These are phyloP conservation scores for Chitala chitala DNA, from an alignment of 2,113 vertebrate genomes.

Conservation along the genomic window DNA sequence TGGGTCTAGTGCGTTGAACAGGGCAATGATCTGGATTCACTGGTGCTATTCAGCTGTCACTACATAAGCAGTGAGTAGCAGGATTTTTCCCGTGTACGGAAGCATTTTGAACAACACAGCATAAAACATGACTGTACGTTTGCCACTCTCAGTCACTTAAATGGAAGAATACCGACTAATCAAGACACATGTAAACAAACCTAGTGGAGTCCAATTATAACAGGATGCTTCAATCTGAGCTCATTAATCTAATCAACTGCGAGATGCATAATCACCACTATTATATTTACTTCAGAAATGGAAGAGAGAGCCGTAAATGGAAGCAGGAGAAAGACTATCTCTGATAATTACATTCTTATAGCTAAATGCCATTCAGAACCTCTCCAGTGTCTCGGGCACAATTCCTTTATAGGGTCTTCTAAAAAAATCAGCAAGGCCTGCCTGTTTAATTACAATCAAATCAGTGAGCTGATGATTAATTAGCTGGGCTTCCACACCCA, in stretches of 20 bases:
- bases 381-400: background rate
- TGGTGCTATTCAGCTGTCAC: no score
- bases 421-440: background rate
- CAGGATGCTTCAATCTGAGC: background rate
- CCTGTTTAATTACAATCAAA: background rate
- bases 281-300: background rate
- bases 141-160: no score
- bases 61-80: no score
- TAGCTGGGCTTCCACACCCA: background rate
- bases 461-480: background rate
- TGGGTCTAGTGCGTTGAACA: background rate
- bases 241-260: conserved; percentile 10
- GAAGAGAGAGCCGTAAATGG: background rate
- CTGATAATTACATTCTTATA: no score
- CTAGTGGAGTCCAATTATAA: background rate
- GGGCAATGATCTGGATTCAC: no score
- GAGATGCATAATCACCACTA: background rate
- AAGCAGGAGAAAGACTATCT: no score
- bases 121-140: no score
- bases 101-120: no score
- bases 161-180: background rate
- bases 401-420: no score
- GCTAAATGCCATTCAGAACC: no score
- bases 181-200: conserved; percentile 8
- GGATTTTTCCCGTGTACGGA: no score